Percentiles rank a stretch among this genome's conserved stretches.
These are phyloP conservation scores for Peromyscus polionotus DNA, from an alignment of 2,113 vertebrate genomes.

Conservation along the genomic window DNA sequence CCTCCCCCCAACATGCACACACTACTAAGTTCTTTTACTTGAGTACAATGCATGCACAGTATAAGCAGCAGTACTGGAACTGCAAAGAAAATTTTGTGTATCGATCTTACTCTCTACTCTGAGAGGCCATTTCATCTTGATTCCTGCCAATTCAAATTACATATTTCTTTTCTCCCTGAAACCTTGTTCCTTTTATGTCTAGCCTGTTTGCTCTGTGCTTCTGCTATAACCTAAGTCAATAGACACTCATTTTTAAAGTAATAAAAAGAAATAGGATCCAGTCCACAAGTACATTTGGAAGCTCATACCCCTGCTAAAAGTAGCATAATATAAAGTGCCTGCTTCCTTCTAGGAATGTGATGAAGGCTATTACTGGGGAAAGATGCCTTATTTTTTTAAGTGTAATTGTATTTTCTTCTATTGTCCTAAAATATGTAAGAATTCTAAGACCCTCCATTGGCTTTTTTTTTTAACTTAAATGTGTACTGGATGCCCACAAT, in stretches of 20 bases:
- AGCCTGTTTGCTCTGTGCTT: conserved; percentile 14
- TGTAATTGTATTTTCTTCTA: neutral
- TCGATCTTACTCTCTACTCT: neutral
- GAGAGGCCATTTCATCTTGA: neutral
- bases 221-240: neutral
- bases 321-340: neutral
- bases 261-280: neutral
- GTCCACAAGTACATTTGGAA: neutral
- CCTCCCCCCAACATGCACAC: neutral
- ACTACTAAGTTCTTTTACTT: neutral
- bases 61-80: neutral
- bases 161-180: conserved; percentile 2
- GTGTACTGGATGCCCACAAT: neutral
- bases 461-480: neutral
- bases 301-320: neutral
- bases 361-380: neutral
- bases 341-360: neutral
- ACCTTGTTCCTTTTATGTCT: neutral
- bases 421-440: neutral
- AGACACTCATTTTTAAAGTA: neutral
- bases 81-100: neutral
- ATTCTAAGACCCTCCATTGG: neutral
- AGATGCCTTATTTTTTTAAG: neutral
- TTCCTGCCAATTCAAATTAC: neutral
- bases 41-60: neutral